phyloP scores from a whole-genome alignment of 2,113 vertebrate genomes.

The Corydoras sp. region DNA sequence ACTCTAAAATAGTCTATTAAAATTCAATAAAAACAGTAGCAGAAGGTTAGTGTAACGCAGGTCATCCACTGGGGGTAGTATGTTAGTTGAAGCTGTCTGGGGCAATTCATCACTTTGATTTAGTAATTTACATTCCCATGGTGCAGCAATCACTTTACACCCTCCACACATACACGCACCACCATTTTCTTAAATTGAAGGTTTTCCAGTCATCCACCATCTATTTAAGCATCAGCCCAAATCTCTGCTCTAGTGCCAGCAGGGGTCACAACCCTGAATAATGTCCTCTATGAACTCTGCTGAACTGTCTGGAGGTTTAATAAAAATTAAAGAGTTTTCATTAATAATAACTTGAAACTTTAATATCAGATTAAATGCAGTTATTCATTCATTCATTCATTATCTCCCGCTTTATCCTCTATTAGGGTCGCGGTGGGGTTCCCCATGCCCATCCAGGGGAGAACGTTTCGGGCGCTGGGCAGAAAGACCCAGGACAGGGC shows the following conservation, averaged over 20 bases:
- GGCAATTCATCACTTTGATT: background rate
- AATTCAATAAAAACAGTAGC: background rate
- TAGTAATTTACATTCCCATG: background rate
- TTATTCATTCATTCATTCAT: too few species aligned
- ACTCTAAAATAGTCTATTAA: too few species aligned
- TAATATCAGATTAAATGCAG: too few species aligned
- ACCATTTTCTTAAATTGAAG: conserved; percentile 29
- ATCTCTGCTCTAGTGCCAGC: background rate
- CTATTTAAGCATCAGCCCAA: conserved; percentile 1
- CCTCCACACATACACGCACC: background rate
- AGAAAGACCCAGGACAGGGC: too few species aligned
- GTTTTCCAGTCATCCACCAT: background rate
- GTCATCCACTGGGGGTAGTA: too few species aligned
- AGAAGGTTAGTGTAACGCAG: background rate
- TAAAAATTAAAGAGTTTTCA: too few species aligned
- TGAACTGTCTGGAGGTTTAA: too few species aligned
- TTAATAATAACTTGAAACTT: too few species aligned
- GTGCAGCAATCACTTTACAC: conserved; percentile 23
- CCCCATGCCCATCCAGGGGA: too few species aligned
- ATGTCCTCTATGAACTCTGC: background rate
- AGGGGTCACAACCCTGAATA: background rate
- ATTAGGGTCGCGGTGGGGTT: too few species aligned
- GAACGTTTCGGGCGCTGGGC: too few species aligned
- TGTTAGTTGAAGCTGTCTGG: background rate
- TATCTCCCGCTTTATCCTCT: too few species aligned